Evolutionary conservation across 1,140 invertebrate species (phyloP).

Genomic region (Lerema accius): DNA sequence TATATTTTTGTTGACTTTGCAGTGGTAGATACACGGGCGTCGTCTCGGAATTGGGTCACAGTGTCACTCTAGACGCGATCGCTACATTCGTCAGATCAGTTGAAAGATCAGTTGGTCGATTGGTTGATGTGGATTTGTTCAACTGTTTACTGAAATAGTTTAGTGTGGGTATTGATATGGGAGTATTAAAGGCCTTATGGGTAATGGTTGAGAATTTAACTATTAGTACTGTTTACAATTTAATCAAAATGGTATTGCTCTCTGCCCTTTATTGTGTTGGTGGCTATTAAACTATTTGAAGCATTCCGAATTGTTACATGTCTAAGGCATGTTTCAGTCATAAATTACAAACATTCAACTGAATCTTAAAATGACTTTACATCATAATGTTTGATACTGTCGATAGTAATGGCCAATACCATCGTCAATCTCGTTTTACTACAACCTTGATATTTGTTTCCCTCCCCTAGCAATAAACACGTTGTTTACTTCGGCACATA

Average conservation of each 20-base stretch:
- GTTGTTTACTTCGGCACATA: slow-evolving; percentile 7
- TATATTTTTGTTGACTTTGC: slow-evolving; percentile 37
- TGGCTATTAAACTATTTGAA: too few species aligned
- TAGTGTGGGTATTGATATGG: not conserved
- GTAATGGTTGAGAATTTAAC: not conserved
- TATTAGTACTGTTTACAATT: not conserved
- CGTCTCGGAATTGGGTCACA: slow-evolving; percentile 67
- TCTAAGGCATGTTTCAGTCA: too few species aligned
- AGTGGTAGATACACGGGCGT: slow-evolving; percentile 47
- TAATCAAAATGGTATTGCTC: not conserved
- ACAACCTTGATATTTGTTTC: slow-evolving; percentile 12
- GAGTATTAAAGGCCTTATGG: too few species aligned
- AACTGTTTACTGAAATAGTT: not conserved
- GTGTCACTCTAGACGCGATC: slow-evolving; percentile 44
- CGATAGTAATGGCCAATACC: not conserved
- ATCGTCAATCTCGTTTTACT: not conserved
- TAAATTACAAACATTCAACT: too few species aligned
- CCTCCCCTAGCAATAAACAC: slow-evolving; percentile 16
- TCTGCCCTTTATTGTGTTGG: too few species aligned
- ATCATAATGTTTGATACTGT: not conserved
- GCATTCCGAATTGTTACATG: too few species aligned
- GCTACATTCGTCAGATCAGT: slow-evolving; percentile 37
- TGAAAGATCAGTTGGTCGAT: slow-evolving; percentile 23
- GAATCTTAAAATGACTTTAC: not conserved
- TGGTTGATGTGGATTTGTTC: slow-evolving; percentile 3